These are phyloP conservation scores for Desmophyllum pertusum DNA, from an alignment of 92 coral and sea anemone genomes.

Conservation along the genomic window DNA sequence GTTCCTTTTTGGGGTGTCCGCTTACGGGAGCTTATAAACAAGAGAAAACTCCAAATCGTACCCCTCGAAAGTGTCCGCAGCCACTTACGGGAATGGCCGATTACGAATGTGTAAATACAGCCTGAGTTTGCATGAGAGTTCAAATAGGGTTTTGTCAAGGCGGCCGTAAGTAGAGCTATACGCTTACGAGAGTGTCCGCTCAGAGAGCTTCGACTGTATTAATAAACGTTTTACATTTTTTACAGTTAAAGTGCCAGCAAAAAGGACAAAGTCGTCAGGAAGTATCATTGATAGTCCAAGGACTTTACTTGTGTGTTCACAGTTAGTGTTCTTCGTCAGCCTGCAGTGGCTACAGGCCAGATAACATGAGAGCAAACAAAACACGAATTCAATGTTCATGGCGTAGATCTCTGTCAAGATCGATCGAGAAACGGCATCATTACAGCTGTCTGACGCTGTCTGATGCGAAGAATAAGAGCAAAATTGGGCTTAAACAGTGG, in stretches of 20 bases:
- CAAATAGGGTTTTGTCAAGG: no score
- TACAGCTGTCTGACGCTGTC: not conserved
- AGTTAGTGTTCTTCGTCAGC: not conserved
- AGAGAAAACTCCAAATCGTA: no score
- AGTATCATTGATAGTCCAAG: not conserved
- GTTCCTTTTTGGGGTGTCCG: no score
- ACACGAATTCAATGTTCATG: not conserved
- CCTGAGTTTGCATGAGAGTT: no score
- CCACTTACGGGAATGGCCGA: no score
- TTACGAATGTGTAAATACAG: no score
- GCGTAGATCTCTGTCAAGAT: not conserved
- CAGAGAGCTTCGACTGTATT: no score
- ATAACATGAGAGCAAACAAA: not conserved
- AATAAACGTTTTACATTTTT: not conserved
- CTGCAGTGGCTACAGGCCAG: slow-evolving; percentile 26
- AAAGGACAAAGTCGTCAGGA: slow-evolving; percentile 19
- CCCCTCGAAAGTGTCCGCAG: no score
- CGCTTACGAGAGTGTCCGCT: no score
- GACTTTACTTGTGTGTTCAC: slow-evolving; percentile 4
- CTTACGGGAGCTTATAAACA: no score
- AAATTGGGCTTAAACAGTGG: not conserved
- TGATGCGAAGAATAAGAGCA: not conserved
- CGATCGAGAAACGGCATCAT: not conserved
- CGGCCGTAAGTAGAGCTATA: no score
- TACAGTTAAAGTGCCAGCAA: not conserved